Percentiles rank a stretch among this genome's conserved stretches.
These are phyloP conservation scores for Rhineura floridana DNA, from an alignment of 2,113 vertebrate species.

Conservation along the genomic window DNA sequence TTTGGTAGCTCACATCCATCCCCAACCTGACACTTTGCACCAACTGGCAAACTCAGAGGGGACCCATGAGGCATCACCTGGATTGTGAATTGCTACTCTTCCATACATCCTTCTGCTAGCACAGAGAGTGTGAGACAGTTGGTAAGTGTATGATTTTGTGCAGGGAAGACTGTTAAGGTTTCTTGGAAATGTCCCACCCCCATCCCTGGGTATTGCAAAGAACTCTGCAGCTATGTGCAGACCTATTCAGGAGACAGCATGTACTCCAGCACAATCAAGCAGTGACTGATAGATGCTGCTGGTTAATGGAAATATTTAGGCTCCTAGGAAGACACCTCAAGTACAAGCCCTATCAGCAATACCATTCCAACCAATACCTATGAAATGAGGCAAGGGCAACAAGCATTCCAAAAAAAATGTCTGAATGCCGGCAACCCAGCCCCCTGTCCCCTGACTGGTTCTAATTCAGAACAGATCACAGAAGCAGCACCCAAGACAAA, in stretches of 20 bases:
- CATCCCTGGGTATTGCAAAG: not conserved
- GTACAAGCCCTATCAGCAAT: not conserved
- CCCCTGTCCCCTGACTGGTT: not conserved
- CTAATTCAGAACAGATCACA: not conserved
- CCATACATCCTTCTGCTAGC: not conserved
- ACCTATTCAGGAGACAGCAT: not conserved
- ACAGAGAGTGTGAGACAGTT: not conserved
- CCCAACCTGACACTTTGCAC: not conserved
- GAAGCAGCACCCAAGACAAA: not conserved
- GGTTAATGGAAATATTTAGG: not conserved
- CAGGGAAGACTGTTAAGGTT: not conserved
- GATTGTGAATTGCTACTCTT: not conserved
- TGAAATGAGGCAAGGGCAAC: not conserved
- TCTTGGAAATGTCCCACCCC: not conserved
- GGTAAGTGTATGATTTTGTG: not conserved
- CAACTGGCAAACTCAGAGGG: slow-evolving; percentile 1
- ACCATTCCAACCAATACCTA: not conserved
- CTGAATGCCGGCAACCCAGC: not conserved
- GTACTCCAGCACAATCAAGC: not conserved
- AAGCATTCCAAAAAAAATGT: not conserved
- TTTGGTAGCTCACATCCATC: not conserved
- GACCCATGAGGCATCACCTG: not conserved
- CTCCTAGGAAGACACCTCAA: not conserved
- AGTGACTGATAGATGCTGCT: no score
- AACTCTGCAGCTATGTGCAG: not conserved